These are phyloP conservation scores for Orientallactaga bullata DNA, from an alignment of 2,113 vertebrate genomes.

Conservation along the genomic window DNA sequence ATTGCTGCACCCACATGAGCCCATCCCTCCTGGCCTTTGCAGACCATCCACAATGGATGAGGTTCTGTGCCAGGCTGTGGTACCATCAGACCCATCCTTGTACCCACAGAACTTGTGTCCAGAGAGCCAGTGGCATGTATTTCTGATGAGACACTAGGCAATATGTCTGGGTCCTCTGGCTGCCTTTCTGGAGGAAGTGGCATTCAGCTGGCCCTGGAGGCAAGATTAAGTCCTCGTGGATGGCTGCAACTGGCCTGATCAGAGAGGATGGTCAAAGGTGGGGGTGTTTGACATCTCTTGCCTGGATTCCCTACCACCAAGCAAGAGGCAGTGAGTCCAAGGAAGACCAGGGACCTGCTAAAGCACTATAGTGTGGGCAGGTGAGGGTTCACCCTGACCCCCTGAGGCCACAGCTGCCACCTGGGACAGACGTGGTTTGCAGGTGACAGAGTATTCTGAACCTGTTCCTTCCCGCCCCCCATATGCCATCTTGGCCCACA, in stretches of 20 bases:
- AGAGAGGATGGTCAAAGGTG: too few relatives aligned
- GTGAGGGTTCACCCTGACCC: background rate
- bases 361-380: too few relatives aligned
- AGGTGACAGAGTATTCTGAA: background rate
- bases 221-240: background rate
- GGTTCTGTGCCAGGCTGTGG: background rate
- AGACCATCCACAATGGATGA: fast-evolving
- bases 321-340: background rate
- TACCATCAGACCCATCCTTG: background rate
- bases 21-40: background rate
- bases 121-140: too few relatives aligned
- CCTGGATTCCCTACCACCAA: background rate
- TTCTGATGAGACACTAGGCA: too few relatives aligned
- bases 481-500: fast-evolving
- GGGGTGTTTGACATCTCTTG: background rate
- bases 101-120: too few relatives aligned
- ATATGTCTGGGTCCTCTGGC: too few relatives aligned
- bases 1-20: background rate
- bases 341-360: too few relatives aligned
- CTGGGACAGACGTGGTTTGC: fast-evolving
- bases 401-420: background rate
- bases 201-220: background rate
- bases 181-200: background rate
- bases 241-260: background rate
- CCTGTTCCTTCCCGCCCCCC: background rate